Conservation (phyloP, 2,113 vertebrate species). For the Otis tarda region DNA sequence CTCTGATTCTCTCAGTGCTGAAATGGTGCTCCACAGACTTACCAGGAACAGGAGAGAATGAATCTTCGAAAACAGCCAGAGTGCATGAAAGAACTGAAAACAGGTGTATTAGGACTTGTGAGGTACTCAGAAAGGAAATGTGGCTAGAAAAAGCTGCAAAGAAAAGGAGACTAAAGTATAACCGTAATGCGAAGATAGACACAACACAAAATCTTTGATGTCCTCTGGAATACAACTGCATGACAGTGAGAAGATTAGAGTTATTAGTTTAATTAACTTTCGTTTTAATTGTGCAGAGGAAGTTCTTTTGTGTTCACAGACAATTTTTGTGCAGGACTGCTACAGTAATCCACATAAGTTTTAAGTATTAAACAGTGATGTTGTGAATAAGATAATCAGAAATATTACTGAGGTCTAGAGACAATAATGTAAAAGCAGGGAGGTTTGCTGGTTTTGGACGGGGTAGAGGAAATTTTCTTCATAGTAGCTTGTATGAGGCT, state of each 20-base stretch:
- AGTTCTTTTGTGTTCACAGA: neutral
- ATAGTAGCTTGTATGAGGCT: too few relatives aligned
- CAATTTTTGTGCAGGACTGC: neutral
- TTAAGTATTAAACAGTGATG: neutral
- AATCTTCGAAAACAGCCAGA: neutral
- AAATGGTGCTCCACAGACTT: neutral
- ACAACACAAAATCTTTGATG: neutral
- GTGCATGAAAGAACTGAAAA: neutral
- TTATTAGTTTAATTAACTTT: neutral
- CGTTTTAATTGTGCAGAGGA: neutral
- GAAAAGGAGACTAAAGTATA: neutral
- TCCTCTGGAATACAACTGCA: neutral
- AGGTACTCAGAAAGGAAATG: neutral
- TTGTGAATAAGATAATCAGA: neutral
- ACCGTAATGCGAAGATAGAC: neutral
- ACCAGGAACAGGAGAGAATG: neutral
- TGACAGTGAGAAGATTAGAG: neutral
- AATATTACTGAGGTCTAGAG: neutral
- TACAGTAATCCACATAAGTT: neutral
- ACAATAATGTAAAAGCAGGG: neutral
- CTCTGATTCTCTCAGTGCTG: neutral
- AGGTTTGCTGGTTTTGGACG: neutral
- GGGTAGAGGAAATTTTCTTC: too few relatives aligned
- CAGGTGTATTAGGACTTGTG: neutral
- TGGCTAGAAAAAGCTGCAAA: neutral